Percentiles rank a stretch among this genome's conserved stretches.
These are phyloP conservation scores for Bubo blakistoni DNA, from an alignment of 2,113 vertebrate species.

Conservation along the genomic window DNA sequence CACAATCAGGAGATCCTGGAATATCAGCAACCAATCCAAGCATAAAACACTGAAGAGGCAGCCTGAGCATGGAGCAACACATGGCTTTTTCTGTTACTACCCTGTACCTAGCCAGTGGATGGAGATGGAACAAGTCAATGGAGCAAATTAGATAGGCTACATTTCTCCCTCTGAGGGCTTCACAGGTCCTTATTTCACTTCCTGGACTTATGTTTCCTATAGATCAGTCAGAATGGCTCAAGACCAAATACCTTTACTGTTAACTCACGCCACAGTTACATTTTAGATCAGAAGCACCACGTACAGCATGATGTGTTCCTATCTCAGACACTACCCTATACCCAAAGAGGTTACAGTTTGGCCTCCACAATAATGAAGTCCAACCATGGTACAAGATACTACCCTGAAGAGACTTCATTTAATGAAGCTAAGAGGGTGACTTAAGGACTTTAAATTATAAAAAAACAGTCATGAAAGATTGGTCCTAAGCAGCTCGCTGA, in stretches of 20 bases:
- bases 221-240: not conserved
- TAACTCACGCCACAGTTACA: not conserved
- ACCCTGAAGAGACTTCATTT: not conserved
- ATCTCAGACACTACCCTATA: not conserved
- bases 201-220: not conserved
- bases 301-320: rapidly evolving
- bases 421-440: not conserved
- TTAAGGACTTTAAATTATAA: not conserved
- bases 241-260: not conserved
- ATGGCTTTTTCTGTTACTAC: not conserved
- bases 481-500: not conserved
- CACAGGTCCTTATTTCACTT: not conserved
- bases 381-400: not conserved
- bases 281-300: not conserved
- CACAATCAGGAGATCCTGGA: not conserved
- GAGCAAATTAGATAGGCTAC: not conserved
- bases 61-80: not conserved
- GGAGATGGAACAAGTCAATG: not conserved
- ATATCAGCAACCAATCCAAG: not conserved
- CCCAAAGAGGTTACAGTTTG: not conserved
- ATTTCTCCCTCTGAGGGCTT: not conserved
- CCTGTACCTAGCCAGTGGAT: not conserved
- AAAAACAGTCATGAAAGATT: not conserved
- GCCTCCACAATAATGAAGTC: not conserved
- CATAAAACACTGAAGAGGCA: not conserved